Evolutionary conservation across 2,888 invertebrate species (phyloP).

Genomic region (Mycalesis mineus): DNA sequence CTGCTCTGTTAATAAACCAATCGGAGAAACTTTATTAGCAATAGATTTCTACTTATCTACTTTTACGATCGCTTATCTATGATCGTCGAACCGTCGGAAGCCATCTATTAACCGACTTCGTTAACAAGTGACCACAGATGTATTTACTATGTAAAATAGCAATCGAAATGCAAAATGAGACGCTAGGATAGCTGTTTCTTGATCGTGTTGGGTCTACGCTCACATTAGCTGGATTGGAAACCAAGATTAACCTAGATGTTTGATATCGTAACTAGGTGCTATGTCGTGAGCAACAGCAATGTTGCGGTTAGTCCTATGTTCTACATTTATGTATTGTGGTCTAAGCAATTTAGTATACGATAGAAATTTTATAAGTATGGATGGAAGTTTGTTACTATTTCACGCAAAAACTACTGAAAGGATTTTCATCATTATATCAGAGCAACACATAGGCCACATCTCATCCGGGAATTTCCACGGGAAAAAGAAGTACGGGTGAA

Average conservation of each 20-base stretch:
- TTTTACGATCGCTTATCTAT: conserved; percentile 11
- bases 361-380: no score
- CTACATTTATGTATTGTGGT: not conserved
- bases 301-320: not conserved
- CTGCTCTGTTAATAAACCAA: conserved; percentile 2
- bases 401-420: no score
- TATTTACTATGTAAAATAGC: conserved; percentile 24
- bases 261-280: conserved; percentile 3
- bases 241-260: conserved; percentile 18
- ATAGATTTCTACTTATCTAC: conserved; percentile 9
- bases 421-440: no score
- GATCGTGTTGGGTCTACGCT: conserved; percentile 22
- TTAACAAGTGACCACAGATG: conserved; percentile 13
- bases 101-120: conserved; percentile 15
- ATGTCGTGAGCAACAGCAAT: not conserved
- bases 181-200: conserved; percentile 22
- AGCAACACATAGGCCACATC: no score
- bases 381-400: no score
- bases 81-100: conserved; percentile 9
- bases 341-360: not conserved
- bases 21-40: conserved; percentile 4
- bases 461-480: no score
- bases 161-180: conserved; percentile 25
- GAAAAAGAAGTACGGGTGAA: no score
- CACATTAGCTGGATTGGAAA: conserved; percentile 20